Evolutionary conservation across 2,797 vertebrate genomes (phyloP), one percentile per base, ranked within the genome.

Genomic region (Channallabes apus): DNA sequence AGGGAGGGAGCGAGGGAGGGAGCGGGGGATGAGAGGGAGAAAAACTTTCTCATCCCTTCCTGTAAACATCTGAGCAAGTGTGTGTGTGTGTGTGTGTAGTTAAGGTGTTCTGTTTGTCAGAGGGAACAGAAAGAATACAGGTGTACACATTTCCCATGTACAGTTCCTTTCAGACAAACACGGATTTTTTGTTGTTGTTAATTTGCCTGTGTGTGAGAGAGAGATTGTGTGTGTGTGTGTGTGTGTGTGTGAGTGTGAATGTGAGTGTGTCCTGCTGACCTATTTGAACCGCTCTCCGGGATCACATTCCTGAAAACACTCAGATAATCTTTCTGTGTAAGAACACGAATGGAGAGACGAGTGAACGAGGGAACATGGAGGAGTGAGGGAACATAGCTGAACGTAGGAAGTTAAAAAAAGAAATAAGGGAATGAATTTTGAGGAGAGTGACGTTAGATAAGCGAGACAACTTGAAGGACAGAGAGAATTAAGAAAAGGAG

Each of bases 1-100:
- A 84, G 92, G 93, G 94, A 93, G 80, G 93, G 93, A 91, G 92
- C 91, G 90, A 91, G 91, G 93, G 93, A 91, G 90, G 92, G 87
- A 88, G 91, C 6, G 64, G 83, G 85, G 73, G 64, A 83, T 78
- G 86, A 89, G 86, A 86, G 73, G 77, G 64, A 87, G 81, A 86
- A 87, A 90, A 90, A 89, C 86, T 90, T 89, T 90, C 86, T 88
- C 88, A 88, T 86, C 85, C 88, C 78, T 84, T 75, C 83, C 76
- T 84, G 58, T 86, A 87, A 86, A 85, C 84, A 82, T 85, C 72
- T 82, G 83, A 85, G 80, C 68, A 27, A 58, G 88, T 65, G 76
- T 79, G 51, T 82, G 81, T 82, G 62, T 67, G 81, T 82, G 62
- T 67, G 79, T 35, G 80, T 82, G 80, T 35, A 5, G 75, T 77